A percentile compares a stretch with the other conserved stretches of the same genome.
Evolutionary conservation across 1,140 invertebrate genomes (phyloP).

Genomic region (Drosophila nikananu): DNA sequence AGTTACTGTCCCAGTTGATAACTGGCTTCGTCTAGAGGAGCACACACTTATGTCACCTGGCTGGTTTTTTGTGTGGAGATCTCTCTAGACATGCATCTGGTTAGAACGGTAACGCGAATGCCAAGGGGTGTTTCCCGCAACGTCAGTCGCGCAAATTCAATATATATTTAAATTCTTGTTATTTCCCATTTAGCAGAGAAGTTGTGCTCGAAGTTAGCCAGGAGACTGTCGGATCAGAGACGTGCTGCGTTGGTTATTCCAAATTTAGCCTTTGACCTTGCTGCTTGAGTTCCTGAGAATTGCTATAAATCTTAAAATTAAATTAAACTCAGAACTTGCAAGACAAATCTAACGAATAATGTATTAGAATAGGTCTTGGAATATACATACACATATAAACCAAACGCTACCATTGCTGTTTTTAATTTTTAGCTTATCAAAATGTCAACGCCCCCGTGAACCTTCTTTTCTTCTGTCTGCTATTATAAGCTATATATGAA

Average conservation of each 20-base stretch:
- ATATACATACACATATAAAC: background rate
- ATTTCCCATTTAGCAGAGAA: slow-evolving; percentile 31
- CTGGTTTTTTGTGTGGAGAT: slow-evolving; percentile 25
- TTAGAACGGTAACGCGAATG: background rate
- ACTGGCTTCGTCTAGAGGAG: slow-evolving; percentile 25
- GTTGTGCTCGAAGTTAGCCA: background rate
- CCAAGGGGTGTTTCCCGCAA: slow-evolving; percentile 27
- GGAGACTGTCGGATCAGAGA: background rate
- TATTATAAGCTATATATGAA: slow-evolving; percentile 1
- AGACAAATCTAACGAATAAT: background rate
- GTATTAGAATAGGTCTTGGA: background rate
- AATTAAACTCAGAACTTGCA: background rate
- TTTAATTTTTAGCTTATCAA: slow-evolving; percentile 15
- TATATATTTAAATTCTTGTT: slow-evolving; percentile 30
- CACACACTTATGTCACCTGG: slow-evolving; percentile 31
- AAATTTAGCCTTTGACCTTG: background rate
- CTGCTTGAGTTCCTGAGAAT: background rate
- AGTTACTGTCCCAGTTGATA: slow-evolving; percentile 13
- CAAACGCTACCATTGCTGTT: background rate
- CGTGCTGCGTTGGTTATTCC: slow-evolving; percentile 6
- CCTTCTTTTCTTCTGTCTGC: slow-evolving; percentile 10
- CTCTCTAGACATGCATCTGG: slow-evolving; percentile 16
- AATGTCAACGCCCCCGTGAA: slow-evolving; percentile 32
- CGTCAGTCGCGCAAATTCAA: slow-evolving; percentile 14
- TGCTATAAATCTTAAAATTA: background rate